A percentile compares a stretch with the other conserved stretches of the same genome.
Conservation (phyloP, 2,113 vertebrate genomes). For the Rafetus swinhoei region DNA sequence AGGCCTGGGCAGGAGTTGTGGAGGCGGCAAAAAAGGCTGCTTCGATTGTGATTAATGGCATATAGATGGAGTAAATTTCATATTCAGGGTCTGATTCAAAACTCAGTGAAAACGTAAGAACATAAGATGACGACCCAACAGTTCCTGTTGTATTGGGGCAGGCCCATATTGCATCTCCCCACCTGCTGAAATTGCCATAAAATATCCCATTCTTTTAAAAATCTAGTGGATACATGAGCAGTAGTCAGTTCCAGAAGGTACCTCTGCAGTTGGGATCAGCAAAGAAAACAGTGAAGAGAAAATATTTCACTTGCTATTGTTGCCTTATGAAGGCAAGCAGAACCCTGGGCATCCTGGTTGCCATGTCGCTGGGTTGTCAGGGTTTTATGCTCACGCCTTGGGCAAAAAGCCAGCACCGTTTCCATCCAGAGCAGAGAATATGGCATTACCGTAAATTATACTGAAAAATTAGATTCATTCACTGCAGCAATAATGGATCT, state of each 20-base stretch:
- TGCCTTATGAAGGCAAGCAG: accelerated
- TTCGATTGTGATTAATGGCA: background rate
- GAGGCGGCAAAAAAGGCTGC: accelerated
- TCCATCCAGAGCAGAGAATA: slow-evolving; percentile 80
- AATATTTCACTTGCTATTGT: accelerated
- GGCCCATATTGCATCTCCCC: background rate
- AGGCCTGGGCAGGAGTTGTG: no score
- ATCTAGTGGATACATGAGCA: background rate
- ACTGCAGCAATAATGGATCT: slow-evolving; percentile 86
- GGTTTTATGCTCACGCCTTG: slow-evolving; percentile 36
- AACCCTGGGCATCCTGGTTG: background rate
- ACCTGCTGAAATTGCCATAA: background rate
- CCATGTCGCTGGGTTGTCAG: background rate
- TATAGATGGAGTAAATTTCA: background rate
- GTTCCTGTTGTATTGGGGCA: accelerated
- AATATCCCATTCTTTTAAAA: background rate
- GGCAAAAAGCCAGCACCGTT: slow-evolving; percentile 74
- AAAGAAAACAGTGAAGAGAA: background rate
- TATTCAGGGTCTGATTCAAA: accelerated
- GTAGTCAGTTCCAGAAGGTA: background rate
- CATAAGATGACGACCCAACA: background rate
- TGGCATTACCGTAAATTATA: slow-evolving; percentile 85
- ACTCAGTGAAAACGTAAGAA: no score
- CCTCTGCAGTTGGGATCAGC: background rate
- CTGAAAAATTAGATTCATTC: slow-evolving; percentile 87